Conservation (phyloP, 2,888 invertebrate species). For the Drosophila buzzatii region DNA sequence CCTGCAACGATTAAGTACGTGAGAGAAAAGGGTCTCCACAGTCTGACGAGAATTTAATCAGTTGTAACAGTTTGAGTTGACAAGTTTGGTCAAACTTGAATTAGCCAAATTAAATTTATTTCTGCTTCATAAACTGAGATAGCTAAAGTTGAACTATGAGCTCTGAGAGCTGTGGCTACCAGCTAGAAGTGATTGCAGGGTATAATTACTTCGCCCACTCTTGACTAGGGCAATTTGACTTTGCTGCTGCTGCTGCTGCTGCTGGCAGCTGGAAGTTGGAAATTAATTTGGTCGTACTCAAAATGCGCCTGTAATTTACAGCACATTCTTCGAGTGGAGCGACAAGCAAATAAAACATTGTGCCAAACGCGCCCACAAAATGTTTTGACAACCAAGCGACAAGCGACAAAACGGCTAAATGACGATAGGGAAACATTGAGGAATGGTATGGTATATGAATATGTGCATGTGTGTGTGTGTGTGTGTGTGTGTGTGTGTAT, state of each 20-base stretch:
- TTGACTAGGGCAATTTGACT: neutral
- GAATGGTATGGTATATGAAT: neutral
- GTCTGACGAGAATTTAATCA: neutral
- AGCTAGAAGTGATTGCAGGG: constrained; percentile 1
- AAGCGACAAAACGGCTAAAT: constrained; percentile 29
- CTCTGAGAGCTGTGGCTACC: neutral
- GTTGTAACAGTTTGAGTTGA: neutral
- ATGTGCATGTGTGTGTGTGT: neutral
- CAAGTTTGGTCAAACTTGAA: neutral
- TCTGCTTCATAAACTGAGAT: neutral
- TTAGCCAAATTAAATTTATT: neutral
- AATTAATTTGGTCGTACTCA: constrained; percentile 37
- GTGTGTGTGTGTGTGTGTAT: constrained; percentile 12
- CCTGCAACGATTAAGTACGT: constrained; percentile 5
- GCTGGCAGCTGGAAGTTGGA: constrained; percentile 33
- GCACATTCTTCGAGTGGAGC: constrained; percentile 40
- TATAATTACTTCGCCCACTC: constrained; percentile 12
- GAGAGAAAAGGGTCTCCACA: neutral
- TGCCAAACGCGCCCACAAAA: constrained; percentile 65
- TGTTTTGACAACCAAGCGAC: constrained; percentile 39
- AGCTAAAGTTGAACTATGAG: neutral
- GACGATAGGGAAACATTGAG: constrained; percentile 33
- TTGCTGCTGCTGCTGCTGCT: neutral
- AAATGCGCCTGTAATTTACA: constrained; percentile 43
- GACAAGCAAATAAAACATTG: constrained; percentile 65